A percentile compares a stretch with the other conserved stretches of the same genome.
phyloP scores from a whole-genome alignment of 2,113 vertebrate species.

The Panthera uncia region DNA sequence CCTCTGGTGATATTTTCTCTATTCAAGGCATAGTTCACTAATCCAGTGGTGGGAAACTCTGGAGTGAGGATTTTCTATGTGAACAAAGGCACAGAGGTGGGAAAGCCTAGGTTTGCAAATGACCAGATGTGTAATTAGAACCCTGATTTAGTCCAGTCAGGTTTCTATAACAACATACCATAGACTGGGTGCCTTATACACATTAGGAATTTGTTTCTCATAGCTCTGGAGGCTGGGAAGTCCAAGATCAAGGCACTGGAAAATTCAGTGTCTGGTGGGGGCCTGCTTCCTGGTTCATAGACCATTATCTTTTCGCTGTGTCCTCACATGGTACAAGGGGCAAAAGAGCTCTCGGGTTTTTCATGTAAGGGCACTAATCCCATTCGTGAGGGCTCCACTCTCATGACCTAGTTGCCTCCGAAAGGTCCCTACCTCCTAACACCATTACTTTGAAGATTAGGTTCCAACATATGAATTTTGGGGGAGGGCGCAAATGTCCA shows the following conservation, averaged over 20 bases:
- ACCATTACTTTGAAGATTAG: not conserved
- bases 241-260: not conserved
- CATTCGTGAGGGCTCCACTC: not conserved
- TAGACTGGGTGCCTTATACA: not conserved
- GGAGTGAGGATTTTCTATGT: not conserved
- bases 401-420: not conserved
- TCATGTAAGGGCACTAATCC: not conserved
- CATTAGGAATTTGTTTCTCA: not conserved
- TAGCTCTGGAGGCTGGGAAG: not conserved
- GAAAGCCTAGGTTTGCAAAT: not conserved
- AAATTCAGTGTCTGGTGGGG: not conserved
- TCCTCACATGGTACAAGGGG: not conserved
- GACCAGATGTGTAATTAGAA: not conserved
- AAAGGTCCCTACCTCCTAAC: not conserved
- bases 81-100: not conserved
- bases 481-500: not conserved
- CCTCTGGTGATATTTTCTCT: not conserved
- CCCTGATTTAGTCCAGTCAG: not conserved
- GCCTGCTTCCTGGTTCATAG: not conserved
- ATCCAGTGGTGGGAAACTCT: not conserved
- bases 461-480: not conserved
- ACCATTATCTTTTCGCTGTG: fast-evolving
- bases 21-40: not conserved
- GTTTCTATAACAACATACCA: not conserved
- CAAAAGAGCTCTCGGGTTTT: not conserved